Conservation (phyloP, 2,888 invertebrate genomes). For the Tenthredo notha region DNA sequence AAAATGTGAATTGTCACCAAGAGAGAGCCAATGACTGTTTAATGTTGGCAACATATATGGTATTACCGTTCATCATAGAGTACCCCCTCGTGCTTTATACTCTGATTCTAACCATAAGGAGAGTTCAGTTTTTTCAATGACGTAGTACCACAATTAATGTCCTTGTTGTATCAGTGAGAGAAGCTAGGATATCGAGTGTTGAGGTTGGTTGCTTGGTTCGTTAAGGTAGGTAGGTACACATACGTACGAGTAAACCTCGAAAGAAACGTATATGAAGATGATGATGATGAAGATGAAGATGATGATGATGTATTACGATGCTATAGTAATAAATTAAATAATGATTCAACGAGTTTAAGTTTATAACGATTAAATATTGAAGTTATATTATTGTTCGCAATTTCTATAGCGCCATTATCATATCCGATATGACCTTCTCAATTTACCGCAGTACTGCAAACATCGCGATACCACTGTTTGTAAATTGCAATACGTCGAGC, state of each 20-base stretch:
- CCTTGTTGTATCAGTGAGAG: neutral
- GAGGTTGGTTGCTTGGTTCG: neutral
- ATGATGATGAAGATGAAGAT: neutral
- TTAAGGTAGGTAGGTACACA: neutral
- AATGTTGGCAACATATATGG: neutral
- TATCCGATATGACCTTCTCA: slow-evolving; percentile 12
- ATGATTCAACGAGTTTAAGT: neutral
- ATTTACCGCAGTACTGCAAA: slow-evolving; percentile 26
- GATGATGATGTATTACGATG: neutral
- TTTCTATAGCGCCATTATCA: neutral
- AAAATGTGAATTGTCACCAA: neutral
- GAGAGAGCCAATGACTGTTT: neutral
- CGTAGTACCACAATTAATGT: neutral
- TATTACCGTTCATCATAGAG: neutral
- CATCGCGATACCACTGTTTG: neutral
- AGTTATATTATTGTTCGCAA: neutral
- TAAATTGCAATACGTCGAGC: neutral
- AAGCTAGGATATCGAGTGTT: neutral
- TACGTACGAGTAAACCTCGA: neutral
- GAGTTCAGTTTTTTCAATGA: slow-evolving; percentile 1
- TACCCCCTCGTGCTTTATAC: neutral
- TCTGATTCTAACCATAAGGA: slow-evolving; percentile 3
- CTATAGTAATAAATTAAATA: neutral
- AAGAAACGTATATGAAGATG: neutral
- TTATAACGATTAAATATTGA: neutral